These are phyloP conservation scores for Sialis fuliginosa DNA, from an alignment of 2,888 invertebrate species.

Conservation along the genomic window DNA sequence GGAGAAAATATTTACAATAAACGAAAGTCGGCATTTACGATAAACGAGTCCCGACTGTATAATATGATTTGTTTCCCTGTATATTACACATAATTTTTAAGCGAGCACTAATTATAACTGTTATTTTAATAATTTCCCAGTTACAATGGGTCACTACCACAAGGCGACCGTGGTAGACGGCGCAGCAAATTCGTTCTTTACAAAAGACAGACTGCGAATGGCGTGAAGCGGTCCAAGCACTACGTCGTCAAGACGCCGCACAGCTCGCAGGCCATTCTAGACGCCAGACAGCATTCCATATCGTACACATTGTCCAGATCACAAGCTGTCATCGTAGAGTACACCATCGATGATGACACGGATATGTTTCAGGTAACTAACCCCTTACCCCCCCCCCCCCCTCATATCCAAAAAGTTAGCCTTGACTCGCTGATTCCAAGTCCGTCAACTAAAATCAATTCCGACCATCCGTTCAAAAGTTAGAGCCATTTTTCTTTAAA, in stretches of 20 bases:
- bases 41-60: no score
- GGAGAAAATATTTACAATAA: no score
- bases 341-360: slow-evolving; percentile 84
- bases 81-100: no score
- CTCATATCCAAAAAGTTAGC: no score
- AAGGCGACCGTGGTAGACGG: slow-evolving; percentile 82
- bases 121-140: slow-evolving; percentile 25
- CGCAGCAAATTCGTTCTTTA: slow-evolving; percentile 88
- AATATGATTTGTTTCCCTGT: no score
- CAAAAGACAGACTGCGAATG: slow-evolving; percentile 71
- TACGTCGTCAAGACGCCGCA: slow-evolving; percentile 93
- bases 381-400: background rate
- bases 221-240: slow-evolving; percentile 86
- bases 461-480: no score
- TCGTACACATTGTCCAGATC: slow-evolving; percentile 92
- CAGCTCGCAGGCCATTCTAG: slow-evolving; percentile 85
- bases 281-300: slow-evolving; percentile 87
- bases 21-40: no score
- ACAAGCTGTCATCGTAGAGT: slow-evolving; percentile 97
- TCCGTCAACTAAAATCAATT: no score
- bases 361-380: slow-evolving; percentile 95
- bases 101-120: no score
- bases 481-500: no score
- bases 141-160: slow-evolving; percentile 87
- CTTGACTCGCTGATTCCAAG: no score